These are phyloP conservation scores for Colostygia pectinataria DNA, from an alignment of 2,888 invertebrate species.

Conservation along the genomic window DNA sequence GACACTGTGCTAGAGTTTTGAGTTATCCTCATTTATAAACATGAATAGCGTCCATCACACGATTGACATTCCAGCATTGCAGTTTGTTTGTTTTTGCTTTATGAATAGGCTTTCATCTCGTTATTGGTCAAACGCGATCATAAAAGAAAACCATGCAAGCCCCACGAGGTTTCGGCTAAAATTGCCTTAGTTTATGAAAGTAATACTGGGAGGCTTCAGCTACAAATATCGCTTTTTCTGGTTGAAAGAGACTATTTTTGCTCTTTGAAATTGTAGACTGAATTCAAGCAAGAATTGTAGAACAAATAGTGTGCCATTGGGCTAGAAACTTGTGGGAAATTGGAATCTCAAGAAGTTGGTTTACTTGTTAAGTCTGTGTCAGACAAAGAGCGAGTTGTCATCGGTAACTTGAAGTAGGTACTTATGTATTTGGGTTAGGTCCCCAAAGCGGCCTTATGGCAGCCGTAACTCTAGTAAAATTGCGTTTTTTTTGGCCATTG, in stretches of 20 bases:
- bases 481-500: no score
- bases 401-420: not conserved
- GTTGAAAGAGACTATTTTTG: not conserved
- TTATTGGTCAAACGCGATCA: not conserved
- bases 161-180: no score
- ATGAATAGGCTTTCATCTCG: not conserved
- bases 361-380: not conserved
- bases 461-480: not conserved
- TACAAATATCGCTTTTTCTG: not conserved
- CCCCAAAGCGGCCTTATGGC: not conserved
- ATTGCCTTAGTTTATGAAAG: not conserved
- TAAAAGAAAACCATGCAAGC: not conserved
- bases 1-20: no score
- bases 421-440: not conserved
- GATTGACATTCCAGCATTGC: not conserved
- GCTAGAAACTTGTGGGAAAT: conserved; percentile 2
- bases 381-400: not conserved
- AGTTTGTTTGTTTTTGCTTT: not conserved
- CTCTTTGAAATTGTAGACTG: not conserved
- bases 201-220: not conserved
- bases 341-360: conserved; percentile 7
- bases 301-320: conserved; percentile 2
- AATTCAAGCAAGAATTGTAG: not conserved
- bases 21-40: not conserved
- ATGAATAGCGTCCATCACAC: not conserved